Evolutionary conservation across 2,888 invertebrate genomes (phyloP).

Genomic region (Drosophila tripunctata): DNA sequence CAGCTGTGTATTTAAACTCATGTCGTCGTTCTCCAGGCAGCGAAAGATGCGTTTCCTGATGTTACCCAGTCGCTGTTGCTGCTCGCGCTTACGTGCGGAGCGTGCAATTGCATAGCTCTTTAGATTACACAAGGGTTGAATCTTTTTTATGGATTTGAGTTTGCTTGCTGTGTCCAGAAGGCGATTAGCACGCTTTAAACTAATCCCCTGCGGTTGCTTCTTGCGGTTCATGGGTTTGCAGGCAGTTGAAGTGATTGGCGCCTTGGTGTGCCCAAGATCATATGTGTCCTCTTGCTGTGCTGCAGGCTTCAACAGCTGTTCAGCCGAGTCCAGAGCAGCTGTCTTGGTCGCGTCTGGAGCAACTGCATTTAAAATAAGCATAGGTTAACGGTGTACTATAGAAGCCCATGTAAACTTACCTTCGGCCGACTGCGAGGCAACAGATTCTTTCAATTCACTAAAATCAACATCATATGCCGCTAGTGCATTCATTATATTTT

Average conservation of each 20-base stretch:
- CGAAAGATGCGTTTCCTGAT: conserved; percentile 63
- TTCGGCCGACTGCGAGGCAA: neutral
- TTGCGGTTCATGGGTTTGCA: neutral
- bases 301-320: neutral
- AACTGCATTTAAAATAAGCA: neutral
- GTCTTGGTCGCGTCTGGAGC: neutral
- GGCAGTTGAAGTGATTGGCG: neutral
- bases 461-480: conserved; percentile 19
- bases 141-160: conserved; percentile 1
- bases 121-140: conserved; percentile 34
- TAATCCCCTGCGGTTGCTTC: neutral
- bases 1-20: neutral
- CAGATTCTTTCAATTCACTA: neutral
- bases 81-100: conserved; percentile 42
- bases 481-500: conserved; percentile 7
- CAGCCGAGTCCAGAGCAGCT: neutral
- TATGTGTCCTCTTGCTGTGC: neutral
- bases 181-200: neutral
- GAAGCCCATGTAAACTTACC: neutral
- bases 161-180: neutral
- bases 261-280: neutral
- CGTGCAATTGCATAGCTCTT: conserved; percentile 63
- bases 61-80: conserved; percentile 41
- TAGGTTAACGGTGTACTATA: too few species aligned
- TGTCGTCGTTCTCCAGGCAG: conserved; percentile 33